A percentile compares a stretch with the other conserved stretches of the same genome.
phyloP scores from a whole-genome alignment of 1,140 invertebrate genomes.

The Neuroterus valhalla region DNA sequence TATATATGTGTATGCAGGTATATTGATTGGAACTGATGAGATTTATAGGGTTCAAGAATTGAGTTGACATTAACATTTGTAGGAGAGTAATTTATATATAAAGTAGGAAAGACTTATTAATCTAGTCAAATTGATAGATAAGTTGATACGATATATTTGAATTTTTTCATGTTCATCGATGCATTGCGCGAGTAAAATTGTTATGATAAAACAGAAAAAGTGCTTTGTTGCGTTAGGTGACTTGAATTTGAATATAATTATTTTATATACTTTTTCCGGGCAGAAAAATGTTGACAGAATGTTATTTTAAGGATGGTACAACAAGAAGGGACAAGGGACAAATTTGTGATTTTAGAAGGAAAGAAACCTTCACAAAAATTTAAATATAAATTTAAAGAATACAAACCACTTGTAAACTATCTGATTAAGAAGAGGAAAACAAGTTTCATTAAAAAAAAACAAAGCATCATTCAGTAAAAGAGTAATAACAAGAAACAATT shows the following conservation, averaged over 20 bases:
- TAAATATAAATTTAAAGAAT: no score
- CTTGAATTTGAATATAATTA: neutral
- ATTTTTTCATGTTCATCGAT: constrained; percentile 7
- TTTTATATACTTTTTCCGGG: no score
- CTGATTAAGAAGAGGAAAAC: no score
- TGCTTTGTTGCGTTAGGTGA: neutral
- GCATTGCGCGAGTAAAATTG: constrained; percentile 29
- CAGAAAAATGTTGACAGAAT: no score
- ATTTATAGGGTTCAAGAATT: constrained; percentile 14
- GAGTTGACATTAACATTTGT: constrained; percentile 8
- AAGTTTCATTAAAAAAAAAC: no score
- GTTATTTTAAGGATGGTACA: no score
- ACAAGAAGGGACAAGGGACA: no score
- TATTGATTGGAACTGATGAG: constrained; percentile 15
- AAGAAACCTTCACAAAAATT: no score
- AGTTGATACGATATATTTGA: neutral
- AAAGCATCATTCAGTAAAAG: no score
- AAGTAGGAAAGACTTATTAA: constrained; percentile 26
- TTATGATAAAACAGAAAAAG: constrained; percentile 35
- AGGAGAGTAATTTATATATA: neutral
- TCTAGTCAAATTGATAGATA: constrained; percentile 16
- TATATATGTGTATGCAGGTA: neutral
- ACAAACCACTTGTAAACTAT: no score
- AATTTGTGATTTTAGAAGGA: no score
- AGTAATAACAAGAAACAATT: no score